Percentiles rank a stretch among this genome's conserved stretches.
Conservation (phyloP, 1,140 invertebrate genomes). For the Plutomurus gul region DNA sequence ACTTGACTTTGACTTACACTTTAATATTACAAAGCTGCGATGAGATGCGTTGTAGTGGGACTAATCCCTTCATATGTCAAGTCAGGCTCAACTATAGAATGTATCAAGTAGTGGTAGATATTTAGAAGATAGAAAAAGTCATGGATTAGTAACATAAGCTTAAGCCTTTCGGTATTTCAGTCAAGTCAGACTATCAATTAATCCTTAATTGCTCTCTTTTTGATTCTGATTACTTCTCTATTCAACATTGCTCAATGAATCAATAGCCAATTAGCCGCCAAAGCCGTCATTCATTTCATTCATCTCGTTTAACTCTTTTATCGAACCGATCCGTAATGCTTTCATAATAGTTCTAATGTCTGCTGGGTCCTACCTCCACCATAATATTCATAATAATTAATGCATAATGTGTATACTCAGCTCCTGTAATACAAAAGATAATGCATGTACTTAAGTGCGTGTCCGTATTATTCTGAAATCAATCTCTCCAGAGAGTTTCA, state of each 20-base stretch:
- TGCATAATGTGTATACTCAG: too few species aligned
- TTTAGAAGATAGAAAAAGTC: not conserved
- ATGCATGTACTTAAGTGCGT: too few species aligned
- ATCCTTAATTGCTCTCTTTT: conserved; percentile 43
- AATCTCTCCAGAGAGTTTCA: too few species aligned
- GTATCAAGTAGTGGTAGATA: too few species aligned
- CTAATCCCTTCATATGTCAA: too few species aligned
- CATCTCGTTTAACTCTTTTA: not conserved
- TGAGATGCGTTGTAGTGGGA: too few species aligned
- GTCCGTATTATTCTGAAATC: not conserved
- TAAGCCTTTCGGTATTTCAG: conserved; percentile 11
- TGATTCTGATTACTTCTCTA: conserved; percentile 37
- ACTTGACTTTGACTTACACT: too few species aligned
- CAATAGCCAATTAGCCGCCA: conserved; percentile 42
- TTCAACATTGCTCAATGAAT: conserved; percentile 39
- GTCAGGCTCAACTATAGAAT: not conserved
- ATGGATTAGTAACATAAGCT: not conserved
- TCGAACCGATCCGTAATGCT: not conserved
- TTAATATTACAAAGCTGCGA: too few species aligned
- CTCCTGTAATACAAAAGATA: too few species aligned
- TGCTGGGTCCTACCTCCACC: too few species aligned
- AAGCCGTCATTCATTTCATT: conserved; percentile 13
- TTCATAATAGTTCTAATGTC: not conserved
- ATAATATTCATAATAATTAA: too few species aligned
- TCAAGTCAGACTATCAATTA: conserved; percentile 31